Evolutionary conservation across 1,140 invertebrate genomes (phyloP), one percentile per base, ranked within the genome.

Genomic region (Zaprionus africanus): DNA sequence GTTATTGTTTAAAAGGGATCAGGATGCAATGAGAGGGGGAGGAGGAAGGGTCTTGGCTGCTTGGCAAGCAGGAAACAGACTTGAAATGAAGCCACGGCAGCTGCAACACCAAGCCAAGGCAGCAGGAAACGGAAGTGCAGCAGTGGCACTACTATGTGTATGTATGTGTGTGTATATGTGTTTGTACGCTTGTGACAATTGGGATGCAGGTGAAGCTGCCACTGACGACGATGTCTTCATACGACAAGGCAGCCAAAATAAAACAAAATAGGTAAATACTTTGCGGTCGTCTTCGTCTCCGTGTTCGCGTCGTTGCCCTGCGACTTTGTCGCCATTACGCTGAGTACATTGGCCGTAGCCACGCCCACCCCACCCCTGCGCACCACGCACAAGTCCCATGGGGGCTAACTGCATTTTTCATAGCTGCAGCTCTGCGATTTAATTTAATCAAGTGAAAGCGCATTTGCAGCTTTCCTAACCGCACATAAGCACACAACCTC

Each of bases 371-470:
- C 0, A 4, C 15, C 43, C 24, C 22, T n/a, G 4, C 4, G 9
- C n/a, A 31, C 24, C 7, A 22, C 7, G 53, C 28, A 11, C 36
- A 51, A 15, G 38, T 66, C 57, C 63, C 11, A 7, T 24, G 3
- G 57, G 62, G 66, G 19, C 53, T 67, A 68, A 66, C 67, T 87
- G 78, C 71, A 90, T 90, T 84, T 88, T 88, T 90, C 85, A 84
- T 88, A 83, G 80, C 69, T 75, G 76, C 73, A 75, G 63, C 83
- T 81, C 51, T 66, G 84, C 85, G 78, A 88, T 87, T 91, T 91
- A 92, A 92, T 92, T 92, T 92, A 92, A 92, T 92, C 90, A 92
- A 91, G 90, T 90, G 90, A 92, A 91, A 91, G 90, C 90, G 85
- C 90, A 92, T 91, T 91, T 90, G 71, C 82, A 87, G 86, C 76